Percentiles rank a stretch among this genome's conserved stretches.
Conservation (phyloP, 2,888 invertebrate genomes). For the Acleris emargana region DNA sequence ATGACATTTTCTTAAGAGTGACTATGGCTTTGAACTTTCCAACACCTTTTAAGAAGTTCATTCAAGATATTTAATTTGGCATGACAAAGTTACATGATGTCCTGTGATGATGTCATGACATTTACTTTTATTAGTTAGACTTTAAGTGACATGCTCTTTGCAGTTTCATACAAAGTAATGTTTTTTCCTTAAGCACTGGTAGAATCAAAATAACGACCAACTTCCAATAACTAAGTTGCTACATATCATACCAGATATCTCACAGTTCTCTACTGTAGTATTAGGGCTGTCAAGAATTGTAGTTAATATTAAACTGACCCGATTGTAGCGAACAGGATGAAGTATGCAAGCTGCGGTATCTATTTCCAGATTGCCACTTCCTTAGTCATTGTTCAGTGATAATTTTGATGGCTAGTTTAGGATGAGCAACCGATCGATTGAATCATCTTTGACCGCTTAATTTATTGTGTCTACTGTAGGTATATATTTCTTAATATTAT, state of each 20-base stretch:
- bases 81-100: no score
- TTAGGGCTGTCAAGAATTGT: constrained; percentile 37
- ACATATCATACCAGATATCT: not conserved
- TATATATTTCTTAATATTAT: not conserved
- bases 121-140: no score
- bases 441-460: not conserved
- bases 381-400: constrained; percentile 55
- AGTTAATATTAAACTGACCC: constrained; percentile 58
- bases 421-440: not conserved
- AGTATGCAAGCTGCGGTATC: constrained; percentile 48
- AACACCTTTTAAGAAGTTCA: no score
- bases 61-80: no score
- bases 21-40: not conserved
- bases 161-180: no score
- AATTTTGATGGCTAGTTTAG: constrained; percentile 33
- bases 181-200: no score
- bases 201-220: no score
- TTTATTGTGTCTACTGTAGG: not conserved
- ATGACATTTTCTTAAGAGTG: constrained; percentile 18
- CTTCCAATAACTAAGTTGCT: no score
- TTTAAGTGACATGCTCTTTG: no score
- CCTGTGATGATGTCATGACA: no score
- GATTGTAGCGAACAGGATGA: constrained; percentile 59
- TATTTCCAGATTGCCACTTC: constrained; percentile 49
- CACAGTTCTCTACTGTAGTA: no score